A percentile compares a stretch with the other conserved stretches of the same genome.
Evolutionary conservation across 2,113 vertebrate species (phyloP).

Genomic region (Eretmochelys imbricata): DNA sequence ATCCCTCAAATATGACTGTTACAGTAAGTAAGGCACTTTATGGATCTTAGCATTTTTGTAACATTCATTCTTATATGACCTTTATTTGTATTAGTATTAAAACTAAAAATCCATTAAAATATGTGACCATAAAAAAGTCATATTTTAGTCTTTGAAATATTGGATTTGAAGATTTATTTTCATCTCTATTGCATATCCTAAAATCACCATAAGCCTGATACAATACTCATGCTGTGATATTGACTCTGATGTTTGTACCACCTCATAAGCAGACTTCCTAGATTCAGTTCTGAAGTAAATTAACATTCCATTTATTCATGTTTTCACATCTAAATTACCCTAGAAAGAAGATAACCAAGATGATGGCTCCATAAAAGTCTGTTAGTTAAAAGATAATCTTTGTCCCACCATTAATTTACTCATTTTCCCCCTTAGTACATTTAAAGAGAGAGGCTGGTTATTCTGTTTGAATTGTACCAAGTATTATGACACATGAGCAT

Average conservation of each 20-base stretch:
- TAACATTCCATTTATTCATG: background rate
- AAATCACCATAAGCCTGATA: background rate
- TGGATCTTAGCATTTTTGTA: background rate
- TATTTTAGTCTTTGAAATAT: background rate
- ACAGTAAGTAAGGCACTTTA: background rate
- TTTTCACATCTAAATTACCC: background rate
- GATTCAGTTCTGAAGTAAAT: background rate
- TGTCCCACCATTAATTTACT: background rate
- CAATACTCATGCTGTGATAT: background rate
- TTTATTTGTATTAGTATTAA: slow-evolving; percentile 41
- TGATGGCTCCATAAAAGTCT: background rate
- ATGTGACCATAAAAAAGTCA: background rate
- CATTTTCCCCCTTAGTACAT: background rate
- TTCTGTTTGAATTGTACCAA: background rate
- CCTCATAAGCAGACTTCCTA: background rate
- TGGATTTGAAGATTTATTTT: background rate
- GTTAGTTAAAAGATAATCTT: background rate
- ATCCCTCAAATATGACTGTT: slow-evolving; percentile 46
- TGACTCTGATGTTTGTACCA: background rate
- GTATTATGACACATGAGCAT: background rate
- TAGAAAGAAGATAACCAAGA: background rate
- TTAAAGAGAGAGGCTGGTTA: background rate
- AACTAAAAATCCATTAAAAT: slow-evolving; percentile 32
- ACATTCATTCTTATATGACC: background rate
- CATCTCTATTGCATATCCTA: background rate